Evolutionary conservation across 2,113 vertebrate species (phyloP), one percentile per base, ranked within the genome.

Genomic region (Emydura subglobosa): DNA sequence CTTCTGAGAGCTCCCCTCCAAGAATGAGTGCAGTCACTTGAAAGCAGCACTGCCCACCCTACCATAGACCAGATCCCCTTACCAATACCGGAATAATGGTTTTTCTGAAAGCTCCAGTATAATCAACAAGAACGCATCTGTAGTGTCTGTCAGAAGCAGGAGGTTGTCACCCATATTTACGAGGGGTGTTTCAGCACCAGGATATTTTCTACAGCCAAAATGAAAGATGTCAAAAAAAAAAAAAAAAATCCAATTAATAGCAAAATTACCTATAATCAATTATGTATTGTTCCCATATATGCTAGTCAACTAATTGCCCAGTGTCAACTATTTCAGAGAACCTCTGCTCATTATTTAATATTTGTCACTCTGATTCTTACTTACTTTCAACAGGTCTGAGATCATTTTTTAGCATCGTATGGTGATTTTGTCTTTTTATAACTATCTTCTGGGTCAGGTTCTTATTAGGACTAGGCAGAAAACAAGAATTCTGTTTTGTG

Each of bases 121-220:
- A 88, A 91, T 93, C n/a, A 29, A 49, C 13, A 16, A 55, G 76
- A 82, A 24, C 78, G 79, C n/a, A 92, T 9, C n/a, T 85, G 16
- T 68, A 19, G 61, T n/a, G 17, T 68, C 59, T 24, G 29, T 82
- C 42, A 65, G 39, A 79, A 87, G 68, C 3, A 87, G 10, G 4
- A 88, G 44, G 81, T 42, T 93, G 76, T 91, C 51, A 68, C 81
- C 54, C 50, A 29, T 74, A 74, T 83, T 88, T 85, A 57, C 9
- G 9, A 39, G 19, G 42, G 57, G 86, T n/a, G 88, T 92, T 89
- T 53, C 53, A 81, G 29, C 50, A 10, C 61, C 44, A 83, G 1
- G 11, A 86, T 16, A 74, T 91, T 81, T 96, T 91, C 76, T 82
- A 22, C 84, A 72, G 79, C 50, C 88, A 86, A 54, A 88, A 88